Percentiles rank a stretch among this genome's conserved stretches.
Conservation (phyloP, 2,113 vertebrate genomes). For the Ramphastos sulfuratus region DNA sequence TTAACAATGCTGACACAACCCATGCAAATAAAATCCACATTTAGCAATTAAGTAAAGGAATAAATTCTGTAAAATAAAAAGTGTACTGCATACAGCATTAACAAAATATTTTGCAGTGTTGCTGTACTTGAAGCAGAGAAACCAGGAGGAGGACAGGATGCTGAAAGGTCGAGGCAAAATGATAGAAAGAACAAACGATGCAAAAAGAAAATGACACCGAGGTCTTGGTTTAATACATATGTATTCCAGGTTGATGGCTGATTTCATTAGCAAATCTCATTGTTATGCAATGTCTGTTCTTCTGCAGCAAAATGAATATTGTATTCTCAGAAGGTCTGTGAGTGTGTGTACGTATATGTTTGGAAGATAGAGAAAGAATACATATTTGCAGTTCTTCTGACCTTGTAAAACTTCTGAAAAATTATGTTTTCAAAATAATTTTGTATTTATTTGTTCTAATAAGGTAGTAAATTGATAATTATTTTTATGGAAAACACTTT, state of each 20-base stretch:
- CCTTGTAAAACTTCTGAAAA: constrained; percentile 34
- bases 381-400: constrained; percentile 40
- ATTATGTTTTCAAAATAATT: neutral
- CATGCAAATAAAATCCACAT: constrained; percentile 55
- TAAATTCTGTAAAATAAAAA: constrained; percentile 57
- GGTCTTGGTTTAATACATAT: constrained; percentile 97
- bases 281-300: constrained; percentile 99
- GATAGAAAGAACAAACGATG: constrained; percentile 89
- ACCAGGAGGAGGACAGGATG: constrained; percentile 68
- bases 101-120: constrained; percentile 53
- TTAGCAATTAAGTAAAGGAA: constrained; percentile 32
- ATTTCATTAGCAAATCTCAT: constrained; percentile 99
- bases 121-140: constrained; percentile 68
- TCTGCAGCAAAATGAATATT: constrained; percentile 99
- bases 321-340: constrained; percentile 84
- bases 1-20: constrained; percentile 65
- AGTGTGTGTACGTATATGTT: constrained; percentile 60
- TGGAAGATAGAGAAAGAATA: constrained; percentile 57
- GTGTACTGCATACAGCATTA: neutral
- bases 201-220: constrained; percentile 94
- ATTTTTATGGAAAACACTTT: neutral
- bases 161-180: constrained; percentile 74
- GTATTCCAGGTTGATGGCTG: constrained; percentile 99
- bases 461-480: neutral
- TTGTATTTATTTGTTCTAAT: constrained; percentile 26